Evolutionary conservation across 2,113 vertebrate genomes (phyloP).

Genomic region (Serilophus lunatus): DNA sequence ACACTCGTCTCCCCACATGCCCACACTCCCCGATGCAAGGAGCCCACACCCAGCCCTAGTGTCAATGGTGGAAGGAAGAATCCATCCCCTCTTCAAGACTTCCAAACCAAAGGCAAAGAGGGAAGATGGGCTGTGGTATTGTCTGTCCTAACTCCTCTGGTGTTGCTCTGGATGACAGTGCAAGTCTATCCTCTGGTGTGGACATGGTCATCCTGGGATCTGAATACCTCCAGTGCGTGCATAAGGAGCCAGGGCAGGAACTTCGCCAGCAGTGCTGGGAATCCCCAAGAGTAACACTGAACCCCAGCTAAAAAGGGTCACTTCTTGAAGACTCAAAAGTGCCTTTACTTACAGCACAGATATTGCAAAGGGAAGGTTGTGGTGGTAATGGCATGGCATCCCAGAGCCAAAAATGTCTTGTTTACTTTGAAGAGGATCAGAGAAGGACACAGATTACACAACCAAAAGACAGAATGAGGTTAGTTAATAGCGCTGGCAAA

Average conservation of each 20-base stretch:
- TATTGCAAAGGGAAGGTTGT: background rate
- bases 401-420: background rate
- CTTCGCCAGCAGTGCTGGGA: background rate
- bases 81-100: background rate
- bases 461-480: background rate
- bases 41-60: background rate
- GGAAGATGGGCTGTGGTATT: background rate
- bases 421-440: constrained; percentile 25
- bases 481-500: constrained; percentile 38
- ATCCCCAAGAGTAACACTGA: fast-evolving
- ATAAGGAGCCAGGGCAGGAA: background rate
- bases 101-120: fast-evolving
- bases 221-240: background rate
- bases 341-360: background rate
- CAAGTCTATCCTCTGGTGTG: background rate
- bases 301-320: fast-evolving
- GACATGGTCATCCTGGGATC: background rate
- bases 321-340: background rate
- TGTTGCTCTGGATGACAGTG: background rate
- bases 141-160: fast-evolving
- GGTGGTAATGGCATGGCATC: background rate
- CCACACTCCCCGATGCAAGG: background rate
- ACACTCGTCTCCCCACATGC: fast-evolving
- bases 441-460: constrained; percentile 45
- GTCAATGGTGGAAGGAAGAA: fast-evolving